phyloP scores from a whole-genome alignment of 1,140 invertebrate genomes.

The Achatina immaculata region DNA sequence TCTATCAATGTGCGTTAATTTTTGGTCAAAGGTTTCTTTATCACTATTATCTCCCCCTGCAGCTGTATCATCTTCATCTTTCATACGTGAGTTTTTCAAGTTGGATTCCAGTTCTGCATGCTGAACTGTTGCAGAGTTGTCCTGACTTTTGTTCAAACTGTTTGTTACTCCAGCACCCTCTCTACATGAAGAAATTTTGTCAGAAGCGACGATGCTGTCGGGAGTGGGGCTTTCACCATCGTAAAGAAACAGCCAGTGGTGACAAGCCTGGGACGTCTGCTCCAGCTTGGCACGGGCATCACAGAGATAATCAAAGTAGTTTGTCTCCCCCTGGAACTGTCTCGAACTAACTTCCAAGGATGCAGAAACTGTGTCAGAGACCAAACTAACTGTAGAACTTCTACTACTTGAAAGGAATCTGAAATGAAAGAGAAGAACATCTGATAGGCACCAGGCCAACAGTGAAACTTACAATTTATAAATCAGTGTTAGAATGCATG shows the following conservation, averaged over 20 bases:
- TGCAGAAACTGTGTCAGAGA: slow-evolving; percentile 10
- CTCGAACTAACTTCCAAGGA: not conserved
- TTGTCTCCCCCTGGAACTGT: slow-evolving; percentile 51
- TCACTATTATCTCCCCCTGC: not conserved
- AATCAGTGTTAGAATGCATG: too few relatives aligned
- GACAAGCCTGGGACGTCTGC: slow-evolving; percentile 80
- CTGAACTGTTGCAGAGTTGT: slow-evolving; percentile 11
- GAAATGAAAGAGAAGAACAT: too few relatives aligned
- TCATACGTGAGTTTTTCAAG: not conserved
- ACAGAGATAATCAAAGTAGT: slow-evolving; percentile 76
- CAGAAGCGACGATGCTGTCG: slow-evolving; percentile 44
- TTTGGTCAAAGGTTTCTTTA: not conserved
- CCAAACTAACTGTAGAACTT: too few relatives aligned
- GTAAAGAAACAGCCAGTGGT: slow-evolving; percentile 83
- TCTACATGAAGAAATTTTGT: too few relatives aligned
- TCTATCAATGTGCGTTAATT: not conserved
- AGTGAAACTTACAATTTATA: too few relatives aligned
- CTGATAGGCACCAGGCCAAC: too few relatives aligned
- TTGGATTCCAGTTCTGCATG: too few relatives aligned
- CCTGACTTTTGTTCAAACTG: slow-evolving; percentile 26
- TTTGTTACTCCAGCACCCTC: not conserved
- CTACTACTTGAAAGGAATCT: too few relatives aligned
- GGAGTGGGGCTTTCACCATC: slow-evolving; percentile 76
- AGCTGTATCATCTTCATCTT: not conserved
- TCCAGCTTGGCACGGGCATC: slow-evolving; percentile 84